Conservation (phyloP, 2,888 invertebrate genomes). For the Margaritifera margaritifera region DNA sequence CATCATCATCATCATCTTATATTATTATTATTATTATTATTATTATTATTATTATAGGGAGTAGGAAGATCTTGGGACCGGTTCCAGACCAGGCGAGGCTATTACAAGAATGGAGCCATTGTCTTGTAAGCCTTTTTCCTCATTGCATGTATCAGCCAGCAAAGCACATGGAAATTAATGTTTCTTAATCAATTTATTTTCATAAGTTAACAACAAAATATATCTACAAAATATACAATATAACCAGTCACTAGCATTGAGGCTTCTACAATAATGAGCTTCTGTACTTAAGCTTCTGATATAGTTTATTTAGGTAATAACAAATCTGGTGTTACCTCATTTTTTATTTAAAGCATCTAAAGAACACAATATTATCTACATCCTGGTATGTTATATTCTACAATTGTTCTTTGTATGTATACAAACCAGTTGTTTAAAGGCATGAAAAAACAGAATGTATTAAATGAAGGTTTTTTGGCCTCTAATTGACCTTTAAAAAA, state of each 20-base stretch:
- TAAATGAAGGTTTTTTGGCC: too few relatives aligned
- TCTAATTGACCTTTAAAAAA: too few relatives aligned
- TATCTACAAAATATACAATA: too few relatives aligned
- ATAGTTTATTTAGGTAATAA: not conserved
- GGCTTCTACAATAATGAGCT: constrained; percentile 1
- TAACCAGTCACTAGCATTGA: not conserved
- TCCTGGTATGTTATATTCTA: too few relatives aligned
- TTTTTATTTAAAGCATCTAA: not conserved
- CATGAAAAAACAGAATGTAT: too few relatives aligned
- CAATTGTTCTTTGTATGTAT: too few relatives aligned
- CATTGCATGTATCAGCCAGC: too few relatives aligned
- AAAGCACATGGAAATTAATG: too few relatives aligned
- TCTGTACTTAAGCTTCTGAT: not conserved
- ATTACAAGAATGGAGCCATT: constrained; percentile 61
- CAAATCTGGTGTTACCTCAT: not conserved
- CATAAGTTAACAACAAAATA: too few relatives aligned
- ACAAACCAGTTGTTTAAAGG: too few relatives aligned
- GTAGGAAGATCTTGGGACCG: constrained; percentile 66
- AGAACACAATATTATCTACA: not conserved
- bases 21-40: not conserved
- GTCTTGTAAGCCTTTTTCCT: constrained; percentile 53
- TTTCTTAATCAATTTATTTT: too few relatives aligned
- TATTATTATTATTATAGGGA: constrained; percentile 30
- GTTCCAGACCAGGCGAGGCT: constrained; percentile 63
- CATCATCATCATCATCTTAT: not conserved